Evolutionary conservation across 2,888 invertebrate species (phyloP).

Genomic region (Flexamia atlantica): DNA sequence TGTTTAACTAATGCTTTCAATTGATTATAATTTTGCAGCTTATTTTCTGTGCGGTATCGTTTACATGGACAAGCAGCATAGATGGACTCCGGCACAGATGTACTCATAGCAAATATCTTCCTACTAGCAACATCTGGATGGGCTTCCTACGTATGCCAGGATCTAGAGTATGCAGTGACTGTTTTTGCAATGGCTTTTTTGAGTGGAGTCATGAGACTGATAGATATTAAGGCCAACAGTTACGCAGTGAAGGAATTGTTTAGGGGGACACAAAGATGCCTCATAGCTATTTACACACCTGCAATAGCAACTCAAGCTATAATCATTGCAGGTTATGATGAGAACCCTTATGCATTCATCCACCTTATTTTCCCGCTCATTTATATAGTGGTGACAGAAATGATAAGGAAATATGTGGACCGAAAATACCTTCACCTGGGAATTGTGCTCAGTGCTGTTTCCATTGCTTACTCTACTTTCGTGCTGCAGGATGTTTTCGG

Average conservation of each 20-base stretch:
- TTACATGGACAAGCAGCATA: neutral
- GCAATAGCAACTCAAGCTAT: conserved; percentile 1
- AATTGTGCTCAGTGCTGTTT: neutral
- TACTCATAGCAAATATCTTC: neutral
- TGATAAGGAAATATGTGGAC: neutral
- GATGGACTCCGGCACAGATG: neutral
- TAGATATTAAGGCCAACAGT: neutral
- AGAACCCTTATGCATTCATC: conserved; percentile 14
- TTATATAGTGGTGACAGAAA: neutral
- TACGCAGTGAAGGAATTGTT: neutral
- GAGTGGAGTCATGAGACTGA: neutral
- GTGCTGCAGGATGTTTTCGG: neutral
- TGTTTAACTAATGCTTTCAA: no score
- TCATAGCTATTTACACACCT: neutral
- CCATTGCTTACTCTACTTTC: neutral
- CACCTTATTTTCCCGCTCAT: neutral
- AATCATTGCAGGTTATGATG: neutral
- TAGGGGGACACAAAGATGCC: neutral
- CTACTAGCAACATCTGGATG: neutral
- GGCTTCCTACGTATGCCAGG: neutral
- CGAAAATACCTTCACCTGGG: neutral
- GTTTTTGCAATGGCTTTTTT: neutral
- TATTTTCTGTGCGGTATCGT: no score
- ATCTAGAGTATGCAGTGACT: neutral
- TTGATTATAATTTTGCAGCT: no score